phyloP scores from a whole-genome alignment of 2,888 invertebrate species.

The Aphodius granarius region DNA sequence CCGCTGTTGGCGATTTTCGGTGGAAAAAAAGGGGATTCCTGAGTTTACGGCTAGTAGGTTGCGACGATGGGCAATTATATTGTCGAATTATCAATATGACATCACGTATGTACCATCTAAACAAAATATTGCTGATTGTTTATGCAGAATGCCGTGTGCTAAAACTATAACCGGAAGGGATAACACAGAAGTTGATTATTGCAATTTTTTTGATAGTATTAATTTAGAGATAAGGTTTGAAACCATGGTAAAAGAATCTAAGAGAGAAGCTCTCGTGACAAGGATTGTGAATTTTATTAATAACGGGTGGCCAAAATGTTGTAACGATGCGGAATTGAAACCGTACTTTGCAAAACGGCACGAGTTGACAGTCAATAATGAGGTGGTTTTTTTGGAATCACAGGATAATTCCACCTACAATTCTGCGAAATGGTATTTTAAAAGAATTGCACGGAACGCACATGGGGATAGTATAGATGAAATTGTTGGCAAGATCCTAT shows the following conservation, averaged over 20 bases:
- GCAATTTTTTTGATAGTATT: constrained; percentile 1
- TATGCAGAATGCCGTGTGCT: constrained; percentile 30
- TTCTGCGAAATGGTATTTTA: constrained; percentile 13
- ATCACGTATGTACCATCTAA: constrained; percentile 28
- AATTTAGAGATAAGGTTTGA: not conserved
- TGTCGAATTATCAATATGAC: constrained; percentile 33
- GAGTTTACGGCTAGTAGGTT: constrained; percentile 40
- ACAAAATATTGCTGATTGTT: constrained; percentile 34
- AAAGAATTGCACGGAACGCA: constrained; percentile 18
- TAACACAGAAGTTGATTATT: constrained; percentile 10
- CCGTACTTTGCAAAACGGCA: not conserved
- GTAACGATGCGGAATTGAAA: not conserved
- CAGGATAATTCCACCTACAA: constrained; percentile 14
- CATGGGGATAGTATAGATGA: constrained; percentile 23
- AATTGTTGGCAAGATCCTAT: constrained; percentile 23
- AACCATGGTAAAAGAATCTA: not conserved
- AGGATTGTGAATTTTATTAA: not conserved
- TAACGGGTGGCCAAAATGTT: not conserved
- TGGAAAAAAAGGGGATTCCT: constrained; percentile 40
- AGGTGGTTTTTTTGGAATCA: not conserved
- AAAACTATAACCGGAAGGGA: not conserved
- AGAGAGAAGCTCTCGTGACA: not conserved
- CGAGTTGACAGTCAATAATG: not conserved
- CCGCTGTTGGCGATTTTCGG: constrained; percentile 41
- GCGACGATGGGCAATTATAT: constrained; percentile 31